Conservation (phyloP, 30 jellyfish, hydroid and myxozoan species). For the Aurelia sp. region DNA sequence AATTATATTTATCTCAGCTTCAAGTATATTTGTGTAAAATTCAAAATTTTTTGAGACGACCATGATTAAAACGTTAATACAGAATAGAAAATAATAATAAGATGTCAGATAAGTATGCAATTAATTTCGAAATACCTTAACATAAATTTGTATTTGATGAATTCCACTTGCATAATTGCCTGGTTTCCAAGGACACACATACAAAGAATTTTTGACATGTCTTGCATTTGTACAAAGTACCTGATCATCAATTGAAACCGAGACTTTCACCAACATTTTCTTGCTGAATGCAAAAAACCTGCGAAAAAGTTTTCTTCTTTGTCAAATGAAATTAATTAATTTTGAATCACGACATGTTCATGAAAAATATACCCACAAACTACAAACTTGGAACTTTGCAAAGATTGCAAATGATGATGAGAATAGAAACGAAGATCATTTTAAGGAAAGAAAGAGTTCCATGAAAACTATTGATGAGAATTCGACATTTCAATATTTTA, state of each 20-base stretch:
- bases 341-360: too few relatives aligned
- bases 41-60: background rate
- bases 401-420: too few relatives aligned
- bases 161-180: conserved; percentile 39
- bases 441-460: too few relatives aligned
- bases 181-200: conserved; percentile 88
- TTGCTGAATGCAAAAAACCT: conserved; percentile 76
- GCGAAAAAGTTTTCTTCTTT: background rate
- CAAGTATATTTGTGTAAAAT: too few relatives aligned
- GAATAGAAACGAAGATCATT: too few relatives aligned
- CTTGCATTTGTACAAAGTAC: conserved; percentile 62
- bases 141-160: conserved; percentile 58
- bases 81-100: too few relatives aligned
- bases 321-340: background rate
- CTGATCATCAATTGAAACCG: conserved; percentile 61
- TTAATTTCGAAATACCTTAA: conserved; percentile 22
- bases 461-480: too few relatives aligned
- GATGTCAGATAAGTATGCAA: background rate
- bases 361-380: too few relatives aligned
- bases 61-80: too few relatives aligned
- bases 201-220: conserved; percentile 50
- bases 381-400: too few relatives aligned
- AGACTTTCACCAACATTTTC: background rate
- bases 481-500: too few relatives aligned
- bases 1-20: too few relatives aligned